Evolutionary conservation across 1,140 invertebrate genomes (phyloP).

Genomic region (Dreissena polymorpha): DNA sequence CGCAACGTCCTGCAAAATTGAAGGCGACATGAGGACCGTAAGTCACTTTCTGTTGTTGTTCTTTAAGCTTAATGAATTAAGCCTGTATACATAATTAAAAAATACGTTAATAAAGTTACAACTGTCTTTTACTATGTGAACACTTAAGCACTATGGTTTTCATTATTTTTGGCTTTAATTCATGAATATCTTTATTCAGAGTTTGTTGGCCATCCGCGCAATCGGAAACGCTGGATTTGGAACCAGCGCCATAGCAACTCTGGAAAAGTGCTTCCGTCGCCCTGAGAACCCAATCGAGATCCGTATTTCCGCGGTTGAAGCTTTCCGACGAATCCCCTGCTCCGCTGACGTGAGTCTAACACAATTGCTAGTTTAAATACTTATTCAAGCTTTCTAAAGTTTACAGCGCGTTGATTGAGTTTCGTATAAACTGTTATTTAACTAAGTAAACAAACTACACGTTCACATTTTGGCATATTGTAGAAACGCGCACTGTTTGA

Average conservation of each 20-base stretch:
- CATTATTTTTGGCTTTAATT: too few species aligned
- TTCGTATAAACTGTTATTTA: too few species aligned
- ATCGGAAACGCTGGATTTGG: slow-evolving; percentile 92
- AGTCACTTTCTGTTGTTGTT: background rate
- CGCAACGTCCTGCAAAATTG: slow-evolving; percentile 80
- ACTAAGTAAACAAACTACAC: too few species aligned
- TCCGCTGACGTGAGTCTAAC: slow-evolving; percentile 81
- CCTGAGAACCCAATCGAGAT: slow-evolving; percentile 86
- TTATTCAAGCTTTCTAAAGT: too few species aligned
- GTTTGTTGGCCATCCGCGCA: slow-evolving; percentile 86
- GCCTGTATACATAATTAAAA: too few species aligned
- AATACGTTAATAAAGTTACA: too few species aligned
- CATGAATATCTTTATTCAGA: slow-evolving; percentile 42
- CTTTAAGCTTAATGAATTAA: too few species aligned
- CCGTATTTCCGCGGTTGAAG: slow-evolving; percentile 89
- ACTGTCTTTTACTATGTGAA: too few species aligned
- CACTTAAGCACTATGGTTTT: too few species aligned
- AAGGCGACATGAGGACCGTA: slow-evolving; percentile 85
- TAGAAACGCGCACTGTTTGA: slow-evolving; percentile 79
- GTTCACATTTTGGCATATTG: background rate
- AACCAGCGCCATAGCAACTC: slow-evolving; percentile 83
- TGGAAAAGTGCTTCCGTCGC: slow-evolving; percentile 85
- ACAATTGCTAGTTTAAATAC: background rate
- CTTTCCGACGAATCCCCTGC: slow-evolving; percentile 87
- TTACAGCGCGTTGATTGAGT: too few species aligned